phyloP scores from a whole-genome alignment of 2,797 vertebrate species.

The Phalloptychus januarius region DNA sequence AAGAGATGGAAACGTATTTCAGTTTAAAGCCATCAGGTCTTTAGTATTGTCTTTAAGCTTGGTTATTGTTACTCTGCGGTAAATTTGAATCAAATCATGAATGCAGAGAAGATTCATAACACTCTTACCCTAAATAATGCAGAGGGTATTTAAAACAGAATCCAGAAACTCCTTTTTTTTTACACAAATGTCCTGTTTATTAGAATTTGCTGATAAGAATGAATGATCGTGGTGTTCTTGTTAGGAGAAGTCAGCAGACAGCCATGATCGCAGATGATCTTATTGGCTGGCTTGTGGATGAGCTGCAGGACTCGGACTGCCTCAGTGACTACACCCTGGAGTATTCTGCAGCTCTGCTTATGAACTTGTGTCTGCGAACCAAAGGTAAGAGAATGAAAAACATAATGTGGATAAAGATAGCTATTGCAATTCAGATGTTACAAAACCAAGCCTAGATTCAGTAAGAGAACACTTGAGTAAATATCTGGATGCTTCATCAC shows the following conservation, averaged over 20 bases:
- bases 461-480: background rate
- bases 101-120: background rate
- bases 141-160: background rate
- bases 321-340: constrained; percentile 92
- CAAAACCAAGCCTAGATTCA: background rate
- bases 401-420: background rate
- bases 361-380: constrained; percentile 94
- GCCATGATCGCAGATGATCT: constrained; percentile 90
- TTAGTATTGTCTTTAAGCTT: background rate
- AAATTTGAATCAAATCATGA: background rate
- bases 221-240: constrained; percentile 9
- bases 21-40: background rate
- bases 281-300: constrained; percentile 90
- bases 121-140: background rate
- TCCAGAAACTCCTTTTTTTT: background rate
- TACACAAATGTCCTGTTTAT: background rate
- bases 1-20: background rate
- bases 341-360: constrained; percentile 90
- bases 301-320: constrained; percentile 89
- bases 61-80: background rate
- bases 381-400: constrained; percentile 78
- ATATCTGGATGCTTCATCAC: background rate
- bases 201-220: background rate
- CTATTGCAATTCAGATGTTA: background rate
- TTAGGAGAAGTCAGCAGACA: constrained; percentile 89